A percentile compares a stretch with the other conserved stretches of the same genome.
Evolutionary conservation across 2,113 vertebrate genomes (phyloP).

Genomic region (Marcusenius ussheri): DNA sequence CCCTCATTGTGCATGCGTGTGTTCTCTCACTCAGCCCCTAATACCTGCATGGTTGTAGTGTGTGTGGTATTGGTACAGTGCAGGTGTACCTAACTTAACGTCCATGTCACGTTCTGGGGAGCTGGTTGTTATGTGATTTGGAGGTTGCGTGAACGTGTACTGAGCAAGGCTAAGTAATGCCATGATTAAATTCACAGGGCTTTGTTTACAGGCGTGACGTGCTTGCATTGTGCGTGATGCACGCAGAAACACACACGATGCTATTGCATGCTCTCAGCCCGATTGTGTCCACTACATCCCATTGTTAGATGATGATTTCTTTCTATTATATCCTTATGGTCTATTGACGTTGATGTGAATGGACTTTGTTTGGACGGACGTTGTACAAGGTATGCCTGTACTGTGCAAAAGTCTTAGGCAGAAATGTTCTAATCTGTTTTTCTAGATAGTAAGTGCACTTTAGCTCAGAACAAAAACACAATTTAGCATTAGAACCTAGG

Average conservation of each 20-base stretch:
- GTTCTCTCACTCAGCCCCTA: not conserved
- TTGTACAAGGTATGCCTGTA: not conserved
- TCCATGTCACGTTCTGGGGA: not conserved
- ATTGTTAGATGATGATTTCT: not conserved
- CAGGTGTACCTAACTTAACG: not conserved
- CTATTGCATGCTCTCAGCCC: not conserved
- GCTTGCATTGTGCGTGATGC: not conserved
- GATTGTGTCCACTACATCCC: not conserved
- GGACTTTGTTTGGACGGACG: not conserved
- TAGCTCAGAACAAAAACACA: not conserved
- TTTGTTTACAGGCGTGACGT: not conserved
- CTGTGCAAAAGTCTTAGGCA: not conserved
- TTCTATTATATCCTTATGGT: not conserved
- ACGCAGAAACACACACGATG: not conserved
- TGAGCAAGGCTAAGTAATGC: not conserved
- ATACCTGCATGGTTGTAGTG: not conserved
- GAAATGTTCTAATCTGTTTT: not conserved
- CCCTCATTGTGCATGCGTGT: not conserved
- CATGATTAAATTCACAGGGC: not conserved
- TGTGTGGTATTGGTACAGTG: not conserved
- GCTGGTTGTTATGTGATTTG: not conserved
- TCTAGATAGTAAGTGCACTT: not conserved
- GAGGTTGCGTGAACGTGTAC: not conserved
- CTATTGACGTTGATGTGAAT: not conserved
- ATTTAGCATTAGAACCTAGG: not conserved